Base-by-base conservation (phyloP, 2,888 invertebrate genomes). In the Lithophane ornitopus region DNA sequence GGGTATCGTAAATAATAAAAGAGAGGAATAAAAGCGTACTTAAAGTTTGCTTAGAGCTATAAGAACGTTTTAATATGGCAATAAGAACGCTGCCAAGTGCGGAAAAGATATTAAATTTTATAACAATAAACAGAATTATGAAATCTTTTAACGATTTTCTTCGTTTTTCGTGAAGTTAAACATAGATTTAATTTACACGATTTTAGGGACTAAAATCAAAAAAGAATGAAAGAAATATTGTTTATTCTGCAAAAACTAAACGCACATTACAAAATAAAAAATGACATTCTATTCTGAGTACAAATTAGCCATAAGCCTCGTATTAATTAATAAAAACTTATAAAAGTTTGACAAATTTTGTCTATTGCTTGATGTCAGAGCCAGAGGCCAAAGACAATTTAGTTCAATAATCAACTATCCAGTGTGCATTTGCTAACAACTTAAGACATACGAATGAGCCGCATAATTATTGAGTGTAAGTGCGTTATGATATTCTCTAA, bases 41-140 rank as follows among this genome's bases (percentile, higher is more conserved):
- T 80, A 80, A 80, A 80, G 75, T 80, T 75, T 70, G 59, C 69
- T 80, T 75, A 52, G 41, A 49, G 80, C 75, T n/a, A 80, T 80
- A 80, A 80, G 59, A 75, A 75, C 81, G 66, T 74, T 80, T 80
- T 80, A 80, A 80, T 80, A 80, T 66, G n/a, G 80, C 80, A 80
- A 80, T 80, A 80, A 80, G 80, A 59, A 19, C 26, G 28, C 62
- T 68, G 41, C 69, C 41, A 61, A 80, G 81, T 66, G 69, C 80
- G 22, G 75, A 56, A 49, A 80, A 26, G 81, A 75, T 80, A 80
- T 75, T 80, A 80, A 80, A 80, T 41, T 80, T 74, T 66, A 58
- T 62, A 74, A 74, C 80, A 80, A 79, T 74, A 79, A 79, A 68
- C 68, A 70, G 67, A 76, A 81, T 76, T 81, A 76, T 80, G 70